Base-by-base conservation (phyloP, 2,888 invertebrate species). In the Drepana falcataria region DNA sequence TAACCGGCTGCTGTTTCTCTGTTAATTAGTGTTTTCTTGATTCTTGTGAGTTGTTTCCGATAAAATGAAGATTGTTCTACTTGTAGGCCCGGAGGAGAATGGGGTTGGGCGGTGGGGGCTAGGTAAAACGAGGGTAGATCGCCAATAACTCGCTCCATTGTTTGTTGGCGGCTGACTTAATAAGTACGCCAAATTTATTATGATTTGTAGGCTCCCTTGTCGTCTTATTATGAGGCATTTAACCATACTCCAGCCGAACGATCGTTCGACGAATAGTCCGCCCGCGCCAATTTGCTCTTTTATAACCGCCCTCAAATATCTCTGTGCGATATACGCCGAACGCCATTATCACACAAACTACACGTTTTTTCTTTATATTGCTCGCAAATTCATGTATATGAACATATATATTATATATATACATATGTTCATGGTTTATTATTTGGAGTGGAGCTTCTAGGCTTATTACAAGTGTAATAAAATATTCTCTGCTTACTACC, bases 171-270 rank as follows among this genome's bases (percentile, higher is more conserved):
- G 83, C 83, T 80, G 87, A 86, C 88, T 87, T 89, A 89, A 89
- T 90, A 90, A 90, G 88, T 87, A 85, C 84, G 71, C 79, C 83
- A 75, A 86, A 89, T 89, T 87, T 89, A 88, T 88, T 87, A 87
- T 90, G 87, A 89, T 88, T 88, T 87, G 85, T 87, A 79, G 83
- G 75, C 79, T 81, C 80, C 79, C 81, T 81, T 78, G 83, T 81
- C 85, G 81, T 85, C 83, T 85, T 87, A 83, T 88, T 87, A 87
- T 72, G 79, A 73, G 71, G 73, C 75, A 78, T 81, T 81, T 81
- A 84, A 79, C 79, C 69, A 76, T 80, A 80, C 69, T 73, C 68
- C 64, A 73, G 62, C 64, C 64, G 66, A 74, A 68, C 73, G 69
- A 69, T 69, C 64, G 73, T 69, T 70, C 70, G 65, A 63, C 66